These are phyloP conservation scores for Cebus imitator DNA, from an alignment of 2,113 vertebrate genomes.

Conservation along the genomic window DNA sequence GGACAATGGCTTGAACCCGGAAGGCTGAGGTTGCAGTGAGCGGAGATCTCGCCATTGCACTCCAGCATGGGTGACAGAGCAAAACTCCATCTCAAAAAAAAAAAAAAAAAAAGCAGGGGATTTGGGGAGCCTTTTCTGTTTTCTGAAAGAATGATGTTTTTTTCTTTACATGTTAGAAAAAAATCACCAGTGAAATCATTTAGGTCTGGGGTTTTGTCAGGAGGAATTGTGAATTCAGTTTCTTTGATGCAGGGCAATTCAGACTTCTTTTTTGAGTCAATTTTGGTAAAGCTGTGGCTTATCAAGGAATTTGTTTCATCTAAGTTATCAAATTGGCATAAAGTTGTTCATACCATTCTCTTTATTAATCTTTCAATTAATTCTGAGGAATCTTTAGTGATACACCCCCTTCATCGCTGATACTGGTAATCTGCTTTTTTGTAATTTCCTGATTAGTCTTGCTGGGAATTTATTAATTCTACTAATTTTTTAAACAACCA, in stretches of 20 bases:
- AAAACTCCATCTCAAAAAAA: no score
- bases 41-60: no score
- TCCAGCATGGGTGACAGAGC: no score
- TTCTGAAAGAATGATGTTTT: slow-evolving; percentile 9
- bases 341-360: neutral
- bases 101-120: no score
- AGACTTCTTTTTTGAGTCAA: neutral
- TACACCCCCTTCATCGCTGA: neutral
- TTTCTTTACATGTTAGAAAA: slow-evolving; percentile 4
- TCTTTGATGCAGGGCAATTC: slow-evolving; percentile 5
- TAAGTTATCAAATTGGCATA: neutral
- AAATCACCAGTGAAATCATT: neutral
- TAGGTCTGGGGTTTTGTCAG: neutral
- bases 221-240: slow-evolving; percentile 8
- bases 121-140: neutral
- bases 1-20: no score
- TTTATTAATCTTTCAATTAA: slow-evolving; percentile 24
- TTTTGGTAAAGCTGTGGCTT: neutral
- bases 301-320: neutral
- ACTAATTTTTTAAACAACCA: slow-evolving; percentile 3
- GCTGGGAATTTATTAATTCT: neutral
- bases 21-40: no score
- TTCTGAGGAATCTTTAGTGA: neutral
- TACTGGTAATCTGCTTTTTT: neutral
- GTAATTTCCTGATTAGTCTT: neutral